phyloP scores from a whole-genome alignment of 2,888 invertebrate species.

The Catocala fraxini region DNA sequence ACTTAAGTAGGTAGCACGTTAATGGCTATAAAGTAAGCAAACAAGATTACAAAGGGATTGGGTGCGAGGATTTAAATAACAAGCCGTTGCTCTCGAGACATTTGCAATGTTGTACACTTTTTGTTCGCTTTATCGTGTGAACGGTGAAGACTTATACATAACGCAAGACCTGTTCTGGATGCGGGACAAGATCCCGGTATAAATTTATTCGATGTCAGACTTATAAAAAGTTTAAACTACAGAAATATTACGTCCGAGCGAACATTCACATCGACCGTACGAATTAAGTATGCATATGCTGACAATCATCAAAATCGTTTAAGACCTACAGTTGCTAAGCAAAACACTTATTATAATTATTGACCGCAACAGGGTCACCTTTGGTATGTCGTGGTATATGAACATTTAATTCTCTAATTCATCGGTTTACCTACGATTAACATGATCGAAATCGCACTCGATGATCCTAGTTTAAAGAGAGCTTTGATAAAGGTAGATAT shows the following conservation, averaged over 20 bases:
- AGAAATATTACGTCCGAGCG: slow-evolving; percentile 22
- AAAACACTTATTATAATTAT: slow-evolving; percentile 3
- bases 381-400: background rate
- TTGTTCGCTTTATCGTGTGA: slow-evolving; percentile 41
- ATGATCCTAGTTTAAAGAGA: too few species aligned
- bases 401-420: background rate
- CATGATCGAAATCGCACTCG: too few species aligned
- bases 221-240: slow-evolving; percentile 23
- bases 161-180: slow-evolving; percentile 50
- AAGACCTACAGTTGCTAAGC: background rate
- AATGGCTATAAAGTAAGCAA: background rate
- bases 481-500: too few species aligned
- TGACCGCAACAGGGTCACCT: slow-evolving; percentile 6
- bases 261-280: background rate
- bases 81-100: slow-evolving; percentile 22
- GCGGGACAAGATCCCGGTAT: slow-evolving; percentile 45
- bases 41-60: background rate
- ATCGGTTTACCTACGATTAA: background rate
- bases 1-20: background rate
- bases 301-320: too few species aligned
- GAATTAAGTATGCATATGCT: too few species aligned
- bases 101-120: slow-evolving; percentile 34
- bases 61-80: slow-evolving; percentile 4
- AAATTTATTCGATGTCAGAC: slow-evolving; percentile 29
- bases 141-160: slow-evolving; percentile 26